Evolutionary conservation across 2,888 invertebrate species (phyloP), one percentile per base, ranked within the genome.

Genomic region (Caenorhabditis sp.): DNA sequence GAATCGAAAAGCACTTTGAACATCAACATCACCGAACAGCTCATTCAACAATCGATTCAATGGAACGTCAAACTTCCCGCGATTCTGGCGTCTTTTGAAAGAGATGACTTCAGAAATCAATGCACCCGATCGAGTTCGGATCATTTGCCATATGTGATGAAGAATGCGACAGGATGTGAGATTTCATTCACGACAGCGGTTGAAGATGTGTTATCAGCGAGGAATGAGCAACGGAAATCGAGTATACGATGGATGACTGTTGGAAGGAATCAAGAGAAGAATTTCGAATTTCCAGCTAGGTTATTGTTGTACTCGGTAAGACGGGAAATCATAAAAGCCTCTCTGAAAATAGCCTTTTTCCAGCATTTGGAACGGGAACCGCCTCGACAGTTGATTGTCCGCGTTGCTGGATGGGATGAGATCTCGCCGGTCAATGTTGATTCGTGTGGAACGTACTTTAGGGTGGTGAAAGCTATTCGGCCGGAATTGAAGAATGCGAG

Each of bases 361-460:
- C 60, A 83, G 77, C 81, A 80, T 25, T 69, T 81, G 23, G 80
- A 83, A 60, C 63, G 79, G n/a, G 80, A 80, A 27, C 83, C 83
- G n/a, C 78, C 82, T 3, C 81, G 85, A 8, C 95, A 95, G 89
- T 91, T 99, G 75, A 92, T 93, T 52, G 93, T 97, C 50, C 91
- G 93, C 63, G 93, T 97, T 25, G 93, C 94, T 81, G 95, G 95
- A 62, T 97, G 96, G 95, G 91, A 92, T 77, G 90, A 91, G 43
- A 92, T 94, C 61, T 92, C 93, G 80, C 95, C 97, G 0, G 93
- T 99, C 20, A 94, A 95, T 10, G 94, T 99, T 0, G 97, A 99
- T 89, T 93, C 94, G 88, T 96, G 97, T 25, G 97, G 97, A 1
- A 92, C 93, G 54, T 97, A 93, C 90, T 97, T 97, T 84, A 85